A percentile compares a stretch with the other conserved stretches of the same genome.
These are phyloP conservation scores for Temnothorax curvispinosus DNA, from an alignment of 1,140 invertebrate genomes.

Conservation along the genomic window DNA sequence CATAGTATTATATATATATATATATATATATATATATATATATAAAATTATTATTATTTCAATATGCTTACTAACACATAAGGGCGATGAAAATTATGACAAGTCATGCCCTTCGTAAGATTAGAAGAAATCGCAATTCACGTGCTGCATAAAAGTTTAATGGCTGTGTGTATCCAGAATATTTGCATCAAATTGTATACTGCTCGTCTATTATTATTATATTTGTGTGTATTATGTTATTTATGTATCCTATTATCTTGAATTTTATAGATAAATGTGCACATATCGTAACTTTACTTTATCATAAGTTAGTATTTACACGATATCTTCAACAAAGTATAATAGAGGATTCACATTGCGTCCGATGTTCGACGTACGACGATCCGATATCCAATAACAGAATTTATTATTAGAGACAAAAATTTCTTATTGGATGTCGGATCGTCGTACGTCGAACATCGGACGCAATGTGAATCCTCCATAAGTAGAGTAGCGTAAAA, in stretches of 20 bases:
- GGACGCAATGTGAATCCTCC: no score
- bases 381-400: no score
- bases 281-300: slow-evolving; percentile 13
- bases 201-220: background rate
- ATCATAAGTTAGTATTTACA: background rate
- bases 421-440: no score
- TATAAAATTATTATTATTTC: background rate
- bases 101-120: slow-evolving; percentile 62
- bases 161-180: background rate
- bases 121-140: background rate
- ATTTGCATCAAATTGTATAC: background rate
- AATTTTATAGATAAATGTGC: background rate
- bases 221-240: background rate
- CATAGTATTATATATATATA: no score
- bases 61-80: slow-evolving; percentile 5
- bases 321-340: slow-evolving; percentile 2
- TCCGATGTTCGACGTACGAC: no score
- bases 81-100: slow-evolving; percentile 63
- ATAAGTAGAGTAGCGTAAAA: background rate
- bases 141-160: background rate
- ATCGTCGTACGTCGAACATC: no score
- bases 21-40: no score
- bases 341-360: no score
- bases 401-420: no score
- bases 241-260: background rate